A percentile compares a stretch with the other conserved stretches of the same genome.
Conservation (phyloP, 2,113 vertebrate species). For the Chiloscyllium plagiosum region DNA sequence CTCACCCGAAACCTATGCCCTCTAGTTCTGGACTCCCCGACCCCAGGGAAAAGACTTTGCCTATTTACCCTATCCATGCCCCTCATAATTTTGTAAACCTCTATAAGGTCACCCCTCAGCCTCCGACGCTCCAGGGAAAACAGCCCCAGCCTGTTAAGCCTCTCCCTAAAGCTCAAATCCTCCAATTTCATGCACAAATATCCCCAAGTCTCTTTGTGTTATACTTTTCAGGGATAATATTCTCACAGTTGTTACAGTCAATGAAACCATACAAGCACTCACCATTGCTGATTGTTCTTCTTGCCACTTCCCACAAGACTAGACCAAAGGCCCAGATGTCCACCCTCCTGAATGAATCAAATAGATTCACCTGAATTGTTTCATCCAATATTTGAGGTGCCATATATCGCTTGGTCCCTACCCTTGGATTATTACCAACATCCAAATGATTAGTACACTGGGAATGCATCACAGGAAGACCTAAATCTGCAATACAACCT, state of each 20-base stretch:
- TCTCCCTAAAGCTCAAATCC: too few relatives aligned
- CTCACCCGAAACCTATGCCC: too few relatives aligned
- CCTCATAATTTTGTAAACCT: too few relatives aligned
- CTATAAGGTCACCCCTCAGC: too few relatives aligned
- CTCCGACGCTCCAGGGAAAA: too few relatives aligned
- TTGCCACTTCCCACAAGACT: constrained; percentile 90
- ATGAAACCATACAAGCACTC: constrained; percentile 44
- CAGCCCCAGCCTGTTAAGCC: too few relatives aligned
- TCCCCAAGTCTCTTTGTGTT: too few relatives aligned
- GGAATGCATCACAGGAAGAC: constrained; percentile 94
- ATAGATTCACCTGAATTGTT: constrained; percentile 91
- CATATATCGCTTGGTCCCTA: constrained; percentile 98
- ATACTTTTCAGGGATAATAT: not conserved
- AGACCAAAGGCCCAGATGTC: constrained; percentile 97
- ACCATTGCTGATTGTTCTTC: constrained; percentile 95
- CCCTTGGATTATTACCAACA: constrained; percentile 93
- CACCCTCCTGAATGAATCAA: constrained; percentile 91
- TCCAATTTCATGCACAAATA: too few relatives aligned
- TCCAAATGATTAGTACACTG: constrained; percentile 95
- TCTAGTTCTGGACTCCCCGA: too few relatives aligned
- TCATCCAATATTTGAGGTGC: constrained; percentile 92
- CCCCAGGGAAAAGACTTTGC: too few relatives aligned
- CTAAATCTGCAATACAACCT: constrained; percentile 48
- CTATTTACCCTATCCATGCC: too few relatives aligned
- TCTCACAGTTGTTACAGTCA: not conserved